phyloP scores from a whole-genome alignment of 1,140 invertebrate genomes.

The Sycophila sp. region DNA sequence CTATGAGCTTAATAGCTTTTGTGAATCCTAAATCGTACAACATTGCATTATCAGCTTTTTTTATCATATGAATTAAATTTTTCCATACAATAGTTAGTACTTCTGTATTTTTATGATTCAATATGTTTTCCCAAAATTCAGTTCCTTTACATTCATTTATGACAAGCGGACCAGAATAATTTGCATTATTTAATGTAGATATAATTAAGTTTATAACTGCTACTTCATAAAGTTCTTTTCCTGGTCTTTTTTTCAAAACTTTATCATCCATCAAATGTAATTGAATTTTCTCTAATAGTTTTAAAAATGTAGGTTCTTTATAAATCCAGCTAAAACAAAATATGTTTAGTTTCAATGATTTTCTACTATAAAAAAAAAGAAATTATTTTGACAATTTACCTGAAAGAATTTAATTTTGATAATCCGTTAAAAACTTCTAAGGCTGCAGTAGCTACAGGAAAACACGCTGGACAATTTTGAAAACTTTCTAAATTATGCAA shows the following conservation, averaged over 20 bases:
- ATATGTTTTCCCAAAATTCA: slow-evolving; percentile 32
- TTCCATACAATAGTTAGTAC: slow-evolving; percentile 48
- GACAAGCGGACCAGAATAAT: slow-evolving; percentile 3
- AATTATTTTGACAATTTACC: too few species aligned
- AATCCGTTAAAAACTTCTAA: slow-evolving; percentile 41
- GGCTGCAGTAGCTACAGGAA: slow-evolving; percentile 45
- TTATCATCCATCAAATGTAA: slow-evolving; percentile 38
- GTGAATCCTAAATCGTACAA: slow-evolving; percentile 37
- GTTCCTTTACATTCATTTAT: neutral
- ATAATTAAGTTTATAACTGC: slow-evolving; percentile 45
- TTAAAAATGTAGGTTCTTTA: slow-evolving; percentile 11
- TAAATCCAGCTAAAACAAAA: slow-evolving; percentile 30
- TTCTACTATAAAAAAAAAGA: neutral
- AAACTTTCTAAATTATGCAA: slow-evolving; percentile 44
- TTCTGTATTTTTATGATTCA: slow-evolving; percentile 43
- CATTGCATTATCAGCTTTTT: slow-evolving; percentile 3
- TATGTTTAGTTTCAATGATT: neutral
- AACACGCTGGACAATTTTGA: slow-evolving; percentile 41
- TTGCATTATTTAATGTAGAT: slow-evolving; percentile 11
- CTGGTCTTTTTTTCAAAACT: slow-evolving; percentile 44
- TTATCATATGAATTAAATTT: slow-evolving; percentile 40
- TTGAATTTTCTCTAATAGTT: slow-evolving; percentile 30
- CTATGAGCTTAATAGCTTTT: slow-evolving; percentile 23
- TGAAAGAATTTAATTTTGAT: neutral
- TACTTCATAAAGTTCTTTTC: slow-evolving; percentile 50